Conservation (phyloP, 2,797 vertebrate genomes). For the Pipistrellus pygmaeus region DNA sequence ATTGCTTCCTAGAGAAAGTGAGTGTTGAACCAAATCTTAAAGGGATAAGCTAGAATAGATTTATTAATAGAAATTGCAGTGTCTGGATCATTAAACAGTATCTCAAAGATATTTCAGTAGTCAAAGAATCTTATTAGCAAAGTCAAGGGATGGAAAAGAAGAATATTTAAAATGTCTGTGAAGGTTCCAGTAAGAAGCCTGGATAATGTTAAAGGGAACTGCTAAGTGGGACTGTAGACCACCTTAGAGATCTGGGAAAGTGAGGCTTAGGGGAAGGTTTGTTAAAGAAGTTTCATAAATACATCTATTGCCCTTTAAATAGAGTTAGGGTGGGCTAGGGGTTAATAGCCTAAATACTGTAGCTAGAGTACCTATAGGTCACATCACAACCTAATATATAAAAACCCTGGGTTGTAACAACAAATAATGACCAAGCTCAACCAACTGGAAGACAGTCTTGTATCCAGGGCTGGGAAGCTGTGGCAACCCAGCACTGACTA, state of each 20-base stretch:
- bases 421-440: too few relatives aligned
- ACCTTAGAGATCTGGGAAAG: not conserved
- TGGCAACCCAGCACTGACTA: too few relatives aligned
- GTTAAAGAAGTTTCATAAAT: not conserved
- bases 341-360: not conserved
- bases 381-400: not conserved
- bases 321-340: accelerated
- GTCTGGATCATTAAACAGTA: not conserved
- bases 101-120: not conserved
- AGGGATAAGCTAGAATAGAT: not conserved
- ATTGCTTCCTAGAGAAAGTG: not conserved
- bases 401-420: too few relatives aligned
- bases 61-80: not conserved
- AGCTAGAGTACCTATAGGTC: not conserved
- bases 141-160: not conserved
- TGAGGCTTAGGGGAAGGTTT: not conserved
- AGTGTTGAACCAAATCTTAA: not conserved
- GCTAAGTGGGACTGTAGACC: not conserved
- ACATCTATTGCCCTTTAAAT: not conserved
- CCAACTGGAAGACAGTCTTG: too few relatives aligned
- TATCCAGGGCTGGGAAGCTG: too few relatives aligned
- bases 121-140: not conserved
- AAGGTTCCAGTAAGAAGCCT: not conserved
- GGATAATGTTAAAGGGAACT: not conserved
- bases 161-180: not conserved